A percentile compares a stretch with the other conserved stretches of the same genome.
Conservation (phyloP, 2,797 vertebrate genomes). For the Malacoctenus gilli region DNA sequence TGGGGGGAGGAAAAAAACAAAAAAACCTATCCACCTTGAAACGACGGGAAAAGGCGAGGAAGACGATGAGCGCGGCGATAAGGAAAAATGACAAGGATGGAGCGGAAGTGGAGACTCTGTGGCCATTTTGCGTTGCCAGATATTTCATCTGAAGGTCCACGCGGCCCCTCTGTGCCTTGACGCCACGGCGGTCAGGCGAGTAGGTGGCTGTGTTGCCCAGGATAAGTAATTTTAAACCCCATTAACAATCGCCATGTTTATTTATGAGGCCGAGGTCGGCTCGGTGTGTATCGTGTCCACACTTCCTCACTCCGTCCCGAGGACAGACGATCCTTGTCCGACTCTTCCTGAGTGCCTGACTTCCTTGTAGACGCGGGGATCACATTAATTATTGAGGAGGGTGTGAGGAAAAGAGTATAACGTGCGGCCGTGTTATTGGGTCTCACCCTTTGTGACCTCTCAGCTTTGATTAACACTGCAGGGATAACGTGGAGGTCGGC, state of each 20-base stretch:
- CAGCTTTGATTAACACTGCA: constrained; percentile 83
- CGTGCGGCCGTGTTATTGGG: constrained; percentile 82
- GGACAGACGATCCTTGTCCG: constrained; percentile 78
- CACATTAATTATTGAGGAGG: constrained; percentile 84
- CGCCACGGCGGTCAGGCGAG: constrained; percentile 77
- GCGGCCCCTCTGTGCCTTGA: constrained; percentile 68
- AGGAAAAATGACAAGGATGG: constrained; percentile 54
- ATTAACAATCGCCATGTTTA: constrained; percentile 87
- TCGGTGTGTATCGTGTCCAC: constrained; percentile 76
- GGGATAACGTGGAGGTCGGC: constrained; percentile 37
- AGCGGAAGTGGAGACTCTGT: constrained; percentile 63
- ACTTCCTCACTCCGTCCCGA: constrained; percentile 77
- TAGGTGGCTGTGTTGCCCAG: constrained; percentile 71
- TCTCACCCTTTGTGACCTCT: constrained; percentile 85
- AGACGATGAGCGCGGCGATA: constrained; percentile 55
- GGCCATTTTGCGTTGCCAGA: constrained; percentile 74
- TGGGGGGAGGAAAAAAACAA: constrained; percentile 21
- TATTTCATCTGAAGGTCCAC: constrained; percentile 73
- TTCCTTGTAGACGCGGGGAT: constrained; percentile 73
- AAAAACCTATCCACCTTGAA: constrained; percentile 56
- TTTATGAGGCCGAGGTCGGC: constrained; percentile 79
- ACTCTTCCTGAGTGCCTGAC: constrained; percentile 68
- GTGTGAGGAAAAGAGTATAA: constrained; percentile 77
- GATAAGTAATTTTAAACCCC: constrained; percentile 85
- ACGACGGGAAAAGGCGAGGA: constrained; percentile 54